Base-by-base conservation (phyloP, 2,888 invertebrate species). In the Drosophila eohydei region DNA sequence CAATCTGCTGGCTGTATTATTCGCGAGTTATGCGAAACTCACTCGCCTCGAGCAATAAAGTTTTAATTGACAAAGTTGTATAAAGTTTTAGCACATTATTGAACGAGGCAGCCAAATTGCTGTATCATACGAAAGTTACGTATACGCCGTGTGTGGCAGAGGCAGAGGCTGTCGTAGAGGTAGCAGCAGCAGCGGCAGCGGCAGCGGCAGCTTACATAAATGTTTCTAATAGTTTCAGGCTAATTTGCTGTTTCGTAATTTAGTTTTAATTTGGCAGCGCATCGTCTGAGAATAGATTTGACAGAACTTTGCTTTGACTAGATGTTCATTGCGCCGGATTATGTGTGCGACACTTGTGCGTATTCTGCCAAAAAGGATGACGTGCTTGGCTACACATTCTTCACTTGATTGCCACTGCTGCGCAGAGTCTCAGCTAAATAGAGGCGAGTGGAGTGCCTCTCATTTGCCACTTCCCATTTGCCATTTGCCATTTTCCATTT, bases 21-120 rank as follows among this genome's bases (percentile, higher is more conserved):
- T 32, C 26, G 68, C 51, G 32, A 60, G 59, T 32, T 43, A 55
- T 34, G 14, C 40, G 41, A 8, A 50, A 48, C 43, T 50, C 54
- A 8, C n/a, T 16, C 14, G 67, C 64, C 64, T 46, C 9, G 12
- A 67, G 50, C 44, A 8, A 34, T 69, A 51, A 74, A 81, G 44
- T 80, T 81, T 71, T 78, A 80, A 81, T 76, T 72, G 76, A 54
- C 59, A 81, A 81, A 78, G 62, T 82, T 81, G 67, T 26, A 21
- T 21, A 40, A 59, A 64, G 50, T 73, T 68, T 8, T 41, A 4
- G 48, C 38, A 21, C 51, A 62, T 57, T 62, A 50, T 59, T 62
- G 43, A 46, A n/a, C n/a, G 16, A 43, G 30, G 30, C 52, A 43
- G 64, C 67, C 32, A 14, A 56, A 56, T 73, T 79, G 52, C 59